Base-by-base conservation (phyloP, 2,888 invertebrate genomes). In the Dromius quadrimaculatus region DNA sequence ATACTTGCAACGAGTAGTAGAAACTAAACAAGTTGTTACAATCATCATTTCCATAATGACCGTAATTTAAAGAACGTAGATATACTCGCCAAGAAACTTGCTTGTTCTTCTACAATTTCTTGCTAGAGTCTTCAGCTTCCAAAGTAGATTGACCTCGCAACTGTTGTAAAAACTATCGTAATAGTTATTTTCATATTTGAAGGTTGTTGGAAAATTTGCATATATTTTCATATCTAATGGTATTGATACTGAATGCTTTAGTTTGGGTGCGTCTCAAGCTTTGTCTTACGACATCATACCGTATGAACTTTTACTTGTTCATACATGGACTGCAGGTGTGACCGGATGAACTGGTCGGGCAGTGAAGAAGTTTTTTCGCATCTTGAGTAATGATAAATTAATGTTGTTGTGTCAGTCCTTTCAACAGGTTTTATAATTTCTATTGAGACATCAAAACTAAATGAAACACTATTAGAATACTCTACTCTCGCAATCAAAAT, bases 151-250 rank as follows among this genome's bases (percentile, higher is more conserved):
- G 68, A 68, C 68, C 68, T 68, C 68, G 68, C 11, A 23, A 47
- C 13, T 23, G 17, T 11, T n/a, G 28, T 59, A 38, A 59, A 68
- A 41, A 50, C 34, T 50, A 36, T 65, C 65, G 66, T 66, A 66
- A 66, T 54, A 66, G 38, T 59, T 68, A 59, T 68, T 68, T 68
- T 59, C 59, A 68, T 59, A 68, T 32, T 38, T 32, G 68, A 68
- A 68, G 68, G 68, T 68, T 68, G 20, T 54, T 54, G 9, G 20
- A 47, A 22, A 20, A 54, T 54, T 66, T 66, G 54, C 66, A 66
- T 66, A 66, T 22, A 66, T 66, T 54, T 54, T 66, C 66, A 66
- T 66, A 54, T 66, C 38, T 66, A 66, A 66, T 66, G 38, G 41
- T 54, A 66, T 65, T 65, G 65, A 47, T n/a, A n/a, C n/a, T n/a